phyloP scores from a whole-genome alignment of 2,113 vertebrate species.

The Mesembrinibis cayennensis region DNA sequence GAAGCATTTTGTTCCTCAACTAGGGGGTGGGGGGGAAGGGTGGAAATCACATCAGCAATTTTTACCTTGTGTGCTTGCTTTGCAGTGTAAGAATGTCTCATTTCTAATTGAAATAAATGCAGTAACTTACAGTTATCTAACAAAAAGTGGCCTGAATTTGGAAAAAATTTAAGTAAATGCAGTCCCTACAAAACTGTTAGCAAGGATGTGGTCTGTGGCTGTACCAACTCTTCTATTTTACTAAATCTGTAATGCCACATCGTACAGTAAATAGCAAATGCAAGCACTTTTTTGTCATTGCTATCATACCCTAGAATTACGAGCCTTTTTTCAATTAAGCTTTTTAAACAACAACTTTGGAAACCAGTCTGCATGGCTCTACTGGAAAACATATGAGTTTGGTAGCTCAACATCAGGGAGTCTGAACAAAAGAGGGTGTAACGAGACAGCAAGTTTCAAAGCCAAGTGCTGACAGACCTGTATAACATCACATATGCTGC shows the following conservation, averaged over 20 bases:
- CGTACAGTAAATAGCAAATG: slow-evolving; percentile 43
- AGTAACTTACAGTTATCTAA: not conserved
- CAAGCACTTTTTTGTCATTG: slow-evolving; percentile 45
- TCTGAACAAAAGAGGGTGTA: not conserved
- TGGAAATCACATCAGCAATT: not conserved
- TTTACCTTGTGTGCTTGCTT: not conserved
- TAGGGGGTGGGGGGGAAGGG: too few relatives aligned
- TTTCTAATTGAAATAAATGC: not conserved
- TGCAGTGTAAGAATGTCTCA: not conserved
- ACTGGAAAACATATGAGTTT: not conserved
- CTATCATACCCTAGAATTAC: slow-evolving; percentile 4
- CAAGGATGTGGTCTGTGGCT: slow-evolving; percentile 76
- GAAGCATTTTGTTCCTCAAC: not conserved
- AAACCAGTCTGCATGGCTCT: not conserved
- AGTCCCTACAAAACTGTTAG: not conserved
- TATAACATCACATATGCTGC: not conserved
- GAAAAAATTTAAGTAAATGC: not conserved
- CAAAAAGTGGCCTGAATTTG: not conserved
- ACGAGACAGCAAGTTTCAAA: not conserved
- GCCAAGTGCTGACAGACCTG: slow-evolving; percentile 8
- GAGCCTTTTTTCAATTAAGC: slow-evolving; percentile 52
- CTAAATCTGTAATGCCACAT: slow-evolving; percentile 31
- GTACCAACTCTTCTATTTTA: slow-evolving; percentile 15
- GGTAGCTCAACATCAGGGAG: not conserved
- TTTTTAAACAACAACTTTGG: slow-evolving; percentile 14